Base-by-base conservation (phyloP, 2,113 vertebrate species). In the Vidua chalybeata region DNA sequence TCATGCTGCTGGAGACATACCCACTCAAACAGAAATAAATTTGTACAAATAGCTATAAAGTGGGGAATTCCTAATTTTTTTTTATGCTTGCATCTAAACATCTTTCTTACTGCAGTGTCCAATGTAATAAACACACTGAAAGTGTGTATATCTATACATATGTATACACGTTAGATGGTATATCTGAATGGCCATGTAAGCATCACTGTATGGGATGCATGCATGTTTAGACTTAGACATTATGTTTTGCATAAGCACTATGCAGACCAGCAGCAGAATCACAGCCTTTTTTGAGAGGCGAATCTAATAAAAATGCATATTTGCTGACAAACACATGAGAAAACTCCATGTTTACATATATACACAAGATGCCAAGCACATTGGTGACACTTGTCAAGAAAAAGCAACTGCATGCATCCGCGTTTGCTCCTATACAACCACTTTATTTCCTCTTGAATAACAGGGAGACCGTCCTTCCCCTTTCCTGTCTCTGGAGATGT, bases 311-410 rank as follows among this genome's bases (percentile, higher is more conserved):
- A 93, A 81, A 72, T 21, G 30, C 1, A 0, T 37, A 43, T 75
- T 79, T 71, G 11, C 52, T 66, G 72, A 62, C 33, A 86, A 92
- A 56, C 10, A 16, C 0, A 63, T 41, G 2, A 66, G 43, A 88
- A 79, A 83, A 54, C 16, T 61, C 31, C 3, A 0, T 75, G 62
- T 66, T 91, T 83, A 56, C 52, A 49, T 13, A n/a, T 27, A 49
- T 3, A 1, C 45, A 24, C 1, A 2, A 2, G 3, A 41, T 4
- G 11, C 66, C 0, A 4, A 66, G 33, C 5, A 2, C 35, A 27
- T 41, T 1, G 2, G 33, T 37, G 78, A 16, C 0, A 8, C 64
- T 63, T 33, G 15, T 45, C 58, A 64, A 69, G 87, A 56, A 62
- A 87, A 82, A 55, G 33, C 4, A 2, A 67, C 48, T 17, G 2